Percentiles rank a stretch among this genome's conserved stretches.
These are phyloP conservation scores for Elegia similella DNA, from an alignment of 2,888 invertebrate species.

Conservation along the genomic window DNA sequence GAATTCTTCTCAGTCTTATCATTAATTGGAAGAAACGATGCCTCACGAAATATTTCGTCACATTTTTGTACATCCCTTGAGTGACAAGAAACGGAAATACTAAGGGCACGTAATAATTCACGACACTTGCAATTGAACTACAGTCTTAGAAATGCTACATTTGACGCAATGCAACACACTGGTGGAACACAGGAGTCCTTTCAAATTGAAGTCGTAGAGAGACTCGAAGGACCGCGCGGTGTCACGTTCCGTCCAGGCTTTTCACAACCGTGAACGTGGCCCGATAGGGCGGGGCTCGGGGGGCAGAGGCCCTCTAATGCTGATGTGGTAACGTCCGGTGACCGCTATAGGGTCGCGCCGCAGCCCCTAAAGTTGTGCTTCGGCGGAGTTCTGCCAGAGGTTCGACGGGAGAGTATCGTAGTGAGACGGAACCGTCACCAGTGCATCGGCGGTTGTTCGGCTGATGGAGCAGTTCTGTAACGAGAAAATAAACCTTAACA, in stretches of 20 bases:
- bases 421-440: constrained; percentile 89
- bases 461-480: constrained; percentile 86
- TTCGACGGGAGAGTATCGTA: constrained; percentile 83
- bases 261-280: constrained; percentile 63
- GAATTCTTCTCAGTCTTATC: constrained; percentile 55
- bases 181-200: constrained; percentile 18
- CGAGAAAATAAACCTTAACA: constrained; percentile 19
- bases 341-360: constrained; percentile 42
- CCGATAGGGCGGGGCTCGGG: constrained; percentile 29
- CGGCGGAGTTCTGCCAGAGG: constrained; percentile 69
- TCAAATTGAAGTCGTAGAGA: background rate
- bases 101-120: constrained; percentile 1
- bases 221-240: constrained; percentile 34
- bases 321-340: constrained; percentile 51
- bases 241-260: constrained; percentile 51
- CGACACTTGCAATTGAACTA: constrained; percentile 11
- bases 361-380: constrained; percentile 66
- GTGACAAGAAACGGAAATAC: constrained; percentile 27
- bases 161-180: constrained; percentile 14
- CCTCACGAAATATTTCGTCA: constrained; percentile 21
- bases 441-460: constrained; percentile 86
- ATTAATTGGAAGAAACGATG: constrained; percentile 37
- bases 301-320: constrained; percentile 50
- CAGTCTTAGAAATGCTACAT: constrained; percentile 8
- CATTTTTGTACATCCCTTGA: constrained; percentile 33